Evolutionary conservation across 2,888 invertebrate species (phyloP).

Genomic region (Dryocosmus kuriphilus): DNA sequence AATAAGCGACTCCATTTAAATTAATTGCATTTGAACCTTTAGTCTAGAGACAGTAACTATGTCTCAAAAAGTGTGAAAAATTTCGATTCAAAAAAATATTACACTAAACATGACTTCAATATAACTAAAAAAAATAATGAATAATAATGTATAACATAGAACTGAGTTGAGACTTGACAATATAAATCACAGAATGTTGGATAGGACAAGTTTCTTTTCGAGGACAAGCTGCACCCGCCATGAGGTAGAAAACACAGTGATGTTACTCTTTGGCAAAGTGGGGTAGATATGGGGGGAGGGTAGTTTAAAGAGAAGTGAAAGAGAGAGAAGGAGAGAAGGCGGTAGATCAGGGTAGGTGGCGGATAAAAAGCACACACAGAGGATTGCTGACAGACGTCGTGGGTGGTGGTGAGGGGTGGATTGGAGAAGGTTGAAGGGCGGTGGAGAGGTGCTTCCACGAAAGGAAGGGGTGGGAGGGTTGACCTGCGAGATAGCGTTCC

Average conservation of each 20-base stretch:
- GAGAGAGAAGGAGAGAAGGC: conserved; percentile 1
- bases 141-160: neutral
- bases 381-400: conserved; percentile 40
- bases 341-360: conserved; percentile 39
- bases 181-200: neutral
- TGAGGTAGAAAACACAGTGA: neutral
- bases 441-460: conserved; percentile 43
- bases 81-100: neutral
- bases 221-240: neutral
- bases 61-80: neutral
- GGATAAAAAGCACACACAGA: conserved; percentile 33
- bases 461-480: conserved; percentile 47
- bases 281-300: neutral
- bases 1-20: too few species aligned
- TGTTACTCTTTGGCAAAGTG: neutral
- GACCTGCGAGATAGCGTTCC: conserved; percentile 70
- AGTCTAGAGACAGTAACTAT: too few species aligned
- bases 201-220: neutral
- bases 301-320: neutral
- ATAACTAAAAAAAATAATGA: neutral
- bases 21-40: too few species aligned
- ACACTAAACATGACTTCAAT: neutral
- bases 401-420: conserved; percentile 58
- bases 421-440: conserved; percentile 52
- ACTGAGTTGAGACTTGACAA: neutral